Percentiles rank a stretch among this genome's conserved stretches.
These are phyloP conservation scores for Lasaia peninsularis DNA, from an alignment of 1,140 invertebrate species.

Conservation along the genomic window DNA sequence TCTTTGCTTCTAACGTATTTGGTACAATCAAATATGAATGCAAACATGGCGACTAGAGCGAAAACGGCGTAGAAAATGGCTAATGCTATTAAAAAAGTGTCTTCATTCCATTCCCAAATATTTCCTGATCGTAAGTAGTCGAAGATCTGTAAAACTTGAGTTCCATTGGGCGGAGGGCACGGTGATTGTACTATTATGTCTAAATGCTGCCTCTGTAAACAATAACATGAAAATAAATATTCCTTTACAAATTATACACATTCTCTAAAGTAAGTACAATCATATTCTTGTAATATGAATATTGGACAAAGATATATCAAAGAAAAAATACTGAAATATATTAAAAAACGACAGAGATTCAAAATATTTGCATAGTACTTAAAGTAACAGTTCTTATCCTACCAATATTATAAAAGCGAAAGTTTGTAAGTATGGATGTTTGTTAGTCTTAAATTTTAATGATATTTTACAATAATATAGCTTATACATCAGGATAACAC, in stretches of 20 bases:
- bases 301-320: too few relatives aligned
- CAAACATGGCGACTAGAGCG: conserved; percentile 77
- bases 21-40: conserved; percentile 80
- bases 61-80: conserved; percentile 79
- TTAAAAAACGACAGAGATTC: too few relatives aligned
- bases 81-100: conserved; percentile 78
- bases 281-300: not conserved
- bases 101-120: conserved; percentile 75
- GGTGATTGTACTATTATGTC: conserved; percentile 89
- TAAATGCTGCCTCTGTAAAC: conserved; percentile 83
- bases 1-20: conserved; percentile 65
- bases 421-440: too few relatives aligned
- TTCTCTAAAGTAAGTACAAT: not conserved
- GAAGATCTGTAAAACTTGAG: conserved; percentile 81
- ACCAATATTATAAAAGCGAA: too few relatives aligned
- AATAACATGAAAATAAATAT: conserved; percentile 14
- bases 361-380: too few relatives aligned
- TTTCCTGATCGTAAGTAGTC: conserved; percentile 69
- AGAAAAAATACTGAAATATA: too few relatives aligned
- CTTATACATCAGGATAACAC: too few relatives aligned
- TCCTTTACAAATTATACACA: not conserved
- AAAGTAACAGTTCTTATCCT: too few relatives aligned
- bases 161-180: conserved; percentile 87
- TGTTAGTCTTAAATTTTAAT: too few relatives aligned
- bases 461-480: too few relatives aligned